Evolutionary conservation across 2,797 vertebrate genomes (phyloP).

Genomic region (Knipowitschia caucasica): DNA sequence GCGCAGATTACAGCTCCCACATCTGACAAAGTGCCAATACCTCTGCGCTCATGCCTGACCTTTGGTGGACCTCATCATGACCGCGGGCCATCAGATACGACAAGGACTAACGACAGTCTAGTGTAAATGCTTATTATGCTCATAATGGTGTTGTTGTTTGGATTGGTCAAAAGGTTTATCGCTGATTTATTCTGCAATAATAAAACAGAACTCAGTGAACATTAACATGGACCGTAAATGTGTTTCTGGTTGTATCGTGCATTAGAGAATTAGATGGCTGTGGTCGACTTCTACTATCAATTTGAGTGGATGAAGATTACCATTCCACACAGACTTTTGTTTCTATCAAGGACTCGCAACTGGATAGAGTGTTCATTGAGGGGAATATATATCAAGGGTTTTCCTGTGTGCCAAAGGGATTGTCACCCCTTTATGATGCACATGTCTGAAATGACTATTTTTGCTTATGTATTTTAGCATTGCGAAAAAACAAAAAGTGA

Average conservation of each 20-base stretch:
- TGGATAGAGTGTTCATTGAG: too few species aligned
- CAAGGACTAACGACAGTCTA: slow-evolving; percentile 5
- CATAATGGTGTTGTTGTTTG: slow-evolving; percentile 12
- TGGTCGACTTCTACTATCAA: background rate
- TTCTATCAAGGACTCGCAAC: too few species aligned
- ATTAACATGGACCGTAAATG: slow-evolving; percentile 9
- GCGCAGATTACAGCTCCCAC: slow-evolving; percentile 72
- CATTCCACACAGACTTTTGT: too few species aligned
- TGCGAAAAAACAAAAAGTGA: too few species aligned
- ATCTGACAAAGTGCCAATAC: slow-evolving; percentile 63
- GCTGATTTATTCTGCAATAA: slow-evolving; percentile 6
- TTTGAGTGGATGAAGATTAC: too few species aligned
- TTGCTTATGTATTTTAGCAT: too few species aligned
- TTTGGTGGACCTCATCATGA: slow-evolving; percentile 47
- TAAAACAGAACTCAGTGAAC: slow-evolving; percentile 11
- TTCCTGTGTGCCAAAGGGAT: too few species aligned
- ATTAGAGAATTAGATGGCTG: background rate
- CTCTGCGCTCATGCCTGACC: slow-evolving; percentile 61
- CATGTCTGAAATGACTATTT: too few species aligned
- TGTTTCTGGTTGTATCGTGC: background rate
- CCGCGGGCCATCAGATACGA: slow-evolving; percentile 34
- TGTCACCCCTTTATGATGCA: too few species aligned
- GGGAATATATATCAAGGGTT: too few species aligned
- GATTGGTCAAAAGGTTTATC: slow-evolving; percentile 10
- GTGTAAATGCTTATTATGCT: slow-evolving; percentile 22